Evolutionary conservation across 2,797 vertebrate species (phyloP), one percentile per base, ranked within the genome.

Genomic region (Smutsia temminckii): DNA sequence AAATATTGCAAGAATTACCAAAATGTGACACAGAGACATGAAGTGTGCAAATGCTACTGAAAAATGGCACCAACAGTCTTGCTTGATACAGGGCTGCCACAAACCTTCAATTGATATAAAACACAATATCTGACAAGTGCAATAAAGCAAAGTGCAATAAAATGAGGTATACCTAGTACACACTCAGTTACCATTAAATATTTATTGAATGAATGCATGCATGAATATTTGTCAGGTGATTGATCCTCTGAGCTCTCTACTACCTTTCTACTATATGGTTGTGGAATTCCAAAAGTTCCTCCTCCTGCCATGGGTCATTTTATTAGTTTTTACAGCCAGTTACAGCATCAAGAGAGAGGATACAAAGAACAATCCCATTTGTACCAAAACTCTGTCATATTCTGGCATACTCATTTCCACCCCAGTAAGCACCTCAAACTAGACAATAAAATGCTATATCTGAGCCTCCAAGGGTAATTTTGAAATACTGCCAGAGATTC

Each of bases 391-490:
- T 89, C 68, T 84, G 92, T 92, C 85, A 86, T 85, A 61, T 79
- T 94, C 71, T 37, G 83, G 66, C 40, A 88, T 72, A 64, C 23
- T 89, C 71, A 94, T 59, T 94, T 95, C 89, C 83, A 91, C 46
- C n/a, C 63, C 71, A 93, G 92, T 88, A 79, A 93, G 8, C 29
- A 71, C 25, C 72, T 80, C 51, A 71, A 69, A 59, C 29, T 40
- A 92, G 71, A 97, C 59, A 95, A 91, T 66, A 88, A 95, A 96
- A 88, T 91, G 37, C 49, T 79, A 16, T 53, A 85, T 69, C 78
- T 91, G 89, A 85, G 69, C 53, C 55, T 90, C 53, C 59, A 59
- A 69, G n/a, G 72, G 59, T 90, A 88, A 84, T 90, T 94, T 55
- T 74, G 68, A 95, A 90, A 12, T 37, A 61, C 40, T 75, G 46